Evolutionary conservation across 2,113 vertebrate genomes (phyloP), one percentile per base, ranked within the genome.

Genomic region (Pachyramphus minor): DNA sequence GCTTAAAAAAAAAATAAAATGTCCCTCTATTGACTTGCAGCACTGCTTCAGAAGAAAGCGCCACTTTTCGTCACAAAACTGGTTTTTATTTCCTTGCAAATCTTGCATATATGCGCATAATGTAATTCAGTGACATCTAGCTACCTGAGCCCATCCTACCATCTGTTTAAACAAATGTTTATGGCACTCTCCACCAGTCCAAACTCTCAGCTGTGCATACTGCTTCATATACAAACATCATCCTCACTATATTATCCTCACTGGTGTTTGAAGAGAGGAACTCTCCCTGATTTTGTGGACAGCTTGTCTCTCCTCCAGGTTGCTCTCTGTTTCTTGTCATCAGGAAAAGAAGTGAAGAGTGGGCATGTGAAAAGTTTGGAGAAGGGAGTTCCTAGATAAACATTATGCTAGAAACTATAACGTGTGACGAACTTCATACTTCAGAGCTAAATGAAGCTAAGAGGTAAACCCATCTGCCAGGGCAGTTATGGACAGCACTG

Each of bases 101-200:
- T 25, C 42, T 80, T 63, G 52, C 1, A 0, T 47, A 13, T 42
- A 55, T 0, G 0, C 4, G 2, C 21, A 20, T 14, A 63, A 33
- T 6, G 27, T 49, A 58, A 68, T 68, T 56, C 13, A 59, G 18
- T 24, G n/a, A 62, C 21, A 47, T 15, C 31, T 12, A 35, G 23
- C 37, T 44, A 58, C 31, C 37, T 5, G 3, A 80, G 27, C 1
- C 0, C 52, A 67, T 33, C 35, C 8, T 39, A 5, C 22, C 22
- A 50, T 31, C 33, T 64, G 24, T 49, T 58, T 60, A 83, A 86
- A 74, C 10, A 50, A 56, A 42, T 7, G 27, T n/a, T 47, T 56
- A 83, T 56, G n/a, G 39, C 30, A 8, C 25, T 42, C 41, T 74
- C 23, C 28, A 24, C 11, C 25, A 79, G 45, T n/a, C n/a, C 47